These are phyloP conservation scores for Apotomis betuletana DNA, from an alignment of 2,888 invertebrate species.

Conservation along the genomic window DNA sequence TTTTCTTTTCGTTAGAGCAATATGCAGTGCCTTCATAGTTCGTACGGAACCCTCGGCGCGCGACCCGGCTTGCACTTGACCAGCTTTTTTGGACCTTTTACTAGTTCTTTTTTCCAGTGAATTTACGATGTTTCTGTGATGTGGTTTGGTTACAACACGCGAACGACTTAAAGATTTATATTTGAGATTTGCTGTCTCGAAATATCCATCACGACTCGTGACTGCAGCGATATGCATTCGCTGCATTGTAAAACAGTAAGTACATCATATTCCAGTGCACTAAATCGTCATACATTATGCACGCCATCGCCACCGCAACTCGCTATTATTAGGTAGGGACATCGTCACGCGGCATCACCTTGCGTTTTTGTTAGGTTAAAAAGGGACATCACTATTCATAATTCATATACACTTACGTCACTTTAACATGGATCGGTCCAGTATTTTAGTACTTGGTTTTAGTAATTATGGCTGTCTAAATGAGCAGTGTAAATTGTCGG, in stretches of 20 bases:
- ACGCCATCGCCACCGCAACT: conserved; percentile 17
- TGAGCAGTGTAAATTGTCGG: conserved; percentile 29
- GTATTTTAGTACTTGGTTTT: conserved; percentile 27
- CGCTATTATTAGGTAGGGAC: conserved; percentile 38
- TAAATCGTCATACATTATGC: conserved; percentile 29
- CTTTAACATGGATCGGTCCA: background rate
- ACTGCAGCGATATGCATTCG: conserved; percentile 30
- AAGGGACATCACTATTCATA: background rate
- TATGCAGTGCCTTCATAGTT: too few relatives aligned
- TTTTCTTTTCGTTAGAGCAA: too few relatives aligned
- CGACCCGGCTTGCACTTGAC: too few relatives aligned
- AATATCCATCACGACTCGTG: conserved; percentile 21
- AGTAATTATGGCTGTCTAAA: conserved; percentile 33
- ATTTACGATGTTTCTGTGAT: too few relatives aligned
- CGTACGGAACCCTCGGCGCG: too few relatives aligned
- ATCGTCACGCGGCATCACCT: conserved; percentile 33
- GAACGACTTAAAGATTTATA: background rate
- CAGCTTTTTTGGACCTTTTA: too few relatives aligned
- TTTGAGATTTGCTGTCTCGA: background rate
- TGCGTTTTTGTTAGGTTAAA: conserved; percentile 4
- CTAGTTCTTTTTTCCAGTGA: too few relatives aligned
- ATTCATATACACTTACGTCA: conserved; percentile 4
- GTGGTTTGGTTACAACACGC: too few relatives aligned
- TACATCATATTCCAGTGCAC: conserved; percentile 28
- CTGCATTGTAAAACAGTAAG: conserved; percentile 18